Evolutionary conservation across 2,888 invertebrate genomes (phyloP).

Genomic region (Leptopilina syphax): DNA sequence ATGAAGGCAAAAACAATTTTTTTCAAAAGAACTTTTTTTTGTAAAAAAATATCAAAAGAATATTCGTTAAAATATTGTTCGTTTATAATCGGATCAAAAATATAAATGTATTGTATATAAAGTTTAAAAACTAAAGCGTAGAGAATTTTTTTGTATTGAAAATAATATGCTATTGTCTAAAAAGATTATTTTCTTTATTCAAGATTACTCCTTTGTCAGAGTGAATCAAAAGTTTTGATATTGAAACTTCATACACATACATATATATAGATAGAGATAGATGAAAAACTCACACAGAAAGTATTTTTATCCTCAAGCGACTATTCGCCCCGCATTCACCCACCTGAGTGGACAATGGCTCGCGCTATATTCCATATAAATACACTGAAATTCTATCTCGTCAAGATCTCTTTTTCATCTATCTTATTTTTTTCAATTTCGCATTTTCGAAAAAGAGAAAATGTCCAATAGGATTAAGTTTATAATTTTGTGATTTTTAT

Average conservation of each 20-base stretch:
- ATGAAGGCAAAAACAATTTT: too few species aligned
- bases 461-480: not conserved
- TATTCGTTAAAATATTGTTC: too few species aligned
- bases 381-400: slow-evolving; percentile 16
- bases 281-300: slow-evolving; percentile 1
- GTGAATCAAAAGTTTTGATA: slow-evolving; percentile 23
- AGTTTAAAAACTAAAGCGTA: not conserved
- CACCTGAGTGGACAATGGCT: slow-evolving; percentile 28
- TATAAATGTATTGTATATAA: too few species aligned
- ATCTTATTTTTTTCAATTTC: slow-evolving; percentile 21
- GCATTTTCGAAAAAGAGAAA: not conserved
- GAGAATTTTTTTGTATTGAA: slow-evolving; percentile 40
- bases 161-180: slow-evolving; percentile 19
- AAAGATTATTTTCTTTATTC: slow-evolving; percentile 15
- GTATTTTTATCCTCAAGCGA: slow-evolving; percentile 13
- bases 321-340: slow-evolving; percentile 28
- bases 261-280: not conserved
- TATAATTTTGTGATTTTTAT: not conserved
- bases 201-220: not conserved
- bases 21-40: too few species aligned
- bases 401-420: slow-evolving; percentile 6
- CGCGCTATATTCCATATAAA: slow-evolving; percentile 8
- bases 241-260: slow-evolving; percentile 1
- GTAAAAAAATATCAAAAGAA: too few species aligned
- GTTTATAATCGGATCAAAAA: too few species aligned